Conservation (phyloP, 2,797 vertebrate genomes). For the Sebastes baramenuke region DNA sequence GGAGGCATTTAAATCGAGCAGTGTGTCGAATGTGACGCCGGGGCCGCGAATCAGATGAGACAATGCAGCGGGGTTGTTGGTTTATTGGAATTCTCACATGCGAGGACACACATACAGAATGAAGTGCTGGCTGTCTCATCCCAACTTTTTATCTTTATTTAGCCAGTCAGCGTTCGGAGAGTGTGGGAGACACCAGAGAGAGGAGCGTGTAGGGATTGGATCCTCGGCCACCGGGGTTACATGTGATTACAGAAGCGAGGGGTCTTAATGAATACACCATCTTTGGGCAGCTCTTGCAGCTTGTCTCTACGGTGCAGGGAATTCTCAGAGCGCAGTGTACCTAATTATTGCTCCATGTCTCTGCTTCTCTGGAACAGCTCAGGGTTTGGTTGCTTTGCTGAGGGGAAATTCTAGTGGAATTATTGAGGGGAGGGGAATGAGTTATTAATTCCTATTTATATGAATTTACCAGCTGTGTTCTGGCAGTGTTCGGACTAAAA, state of each 20-base stretch:
- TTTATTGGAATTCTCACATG: conserved; percentile 43
- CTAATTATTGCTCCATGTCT: conserved; percentile 63
- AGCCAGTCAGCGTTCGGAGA: conserved; percentile 12
- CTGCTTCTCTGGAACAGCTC: conserved; percentile 28
- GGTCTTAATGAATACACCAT: conserved; percentile 63
- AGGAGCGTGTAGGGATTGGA: conserved; percentile 35
- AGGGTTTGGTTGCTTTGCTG: conserved; percentile 43
- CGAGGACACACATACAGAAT: conserved; percentile 20
- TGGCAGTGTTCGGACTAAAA: neutral
- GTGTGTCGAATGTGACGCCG: conserved; percentile 20
- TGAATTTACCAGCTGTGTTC: conserved; percentile 19
- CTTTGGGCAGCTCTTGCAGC: conserved; percentile 36
- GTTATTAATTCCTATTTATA: conserved; percentile 39
- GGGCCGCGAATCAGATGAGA: conserved; percentile 24
- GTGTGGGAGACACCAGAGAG: conserved; percentile 29
- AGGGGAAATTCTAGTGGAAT: conserved; percentile 51
- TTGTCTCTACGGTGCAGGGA: conserved; percentile 41
- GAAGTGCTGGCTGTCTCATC: conserved; percentile 11
- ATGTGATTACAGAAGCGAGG: conserved; percentile 51
- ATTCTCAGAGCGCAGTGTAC: conserved; percentile 41
- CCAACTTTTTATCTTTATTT: conserved; percentile 48
- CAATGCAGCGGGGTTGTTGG: conserved; percentile 5
- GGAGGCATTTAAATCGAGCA: conserved; percentile 48
- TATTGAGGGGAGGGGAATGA: conserved; percentile 29
- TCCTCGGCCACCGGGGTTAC: conserved; percentile 49